These are phyloP conservation scores for Archips crataeganus DNA, from an alignment of 2,888 invertebrate genomes.

Conservation along the genomic window DNA sequence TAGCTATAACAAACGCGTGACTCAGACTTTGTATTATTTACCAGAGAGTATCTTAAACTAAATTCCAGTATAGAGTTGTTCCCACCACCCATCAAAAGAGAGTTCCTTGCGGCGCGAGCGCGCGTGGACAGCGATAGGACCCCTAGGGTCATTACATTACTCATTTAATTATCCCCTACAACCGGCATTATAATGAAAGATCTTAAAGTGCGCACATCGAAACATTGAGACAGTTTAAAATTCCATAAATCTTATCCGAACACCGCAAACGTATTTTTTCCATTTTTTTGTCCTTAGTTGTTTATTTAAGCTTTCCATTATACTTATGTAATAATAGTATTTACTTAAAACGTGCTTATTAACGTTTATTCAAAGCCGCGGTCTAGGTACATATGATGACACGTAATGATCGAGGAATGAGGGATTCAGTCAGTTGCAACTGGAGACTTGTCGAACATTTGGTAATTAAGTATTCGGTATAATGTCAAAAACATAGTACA, in stretches of 20 bases:
- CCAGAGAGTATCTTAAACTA: conserved; percentile 50
- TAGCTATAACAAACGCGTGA: conserved; percentile 50
- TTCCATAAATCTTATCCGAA: conserved; percentile 38
- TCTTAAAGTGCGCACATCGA: conserved; percentile 46
- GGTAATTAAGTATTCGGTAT: too few relatives aligned
- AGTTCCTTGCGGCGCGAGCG: conserved; percentile 41
- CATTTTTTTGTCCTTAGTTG: neutral
- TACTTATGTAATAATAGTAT: conserved; percentile 36
- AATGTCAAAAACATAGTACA: too few relatives aligned
- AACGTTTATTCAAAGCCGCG: conserved; percentile 36
- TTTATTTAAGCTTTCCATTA: conserved; percentile 33
- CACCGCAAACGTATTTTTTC: conserved; percentile 22
- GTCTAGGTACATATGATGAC: conserved; percentile 15
- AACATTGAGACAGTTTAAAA: conserved; percentile 38
- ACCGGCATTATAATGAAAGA: conserved; percentile 22
- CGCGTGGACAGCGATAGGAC: conserved; percentile 24
- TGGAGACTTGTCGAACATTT: too few relatives aligned
- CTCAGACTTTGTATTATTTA: conserved; percentile 54
- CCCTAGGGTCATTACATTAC: neutral
- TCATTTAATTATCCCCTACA: conserved; percentile 6
- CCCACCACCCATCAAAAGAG: conserved; percentile 49
- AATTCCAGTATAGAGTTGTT: conserved; percentile 51
- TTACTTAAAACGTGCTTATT: conserved; percentile 39
- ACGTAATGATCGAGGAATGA: conserved; percentile 19
- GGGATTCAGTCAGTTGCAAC: conserved; percentile 7